Evolutionary conservation across 2,113 vertebrate genomes (phyloP), one percentile per base, ranked within the genome.

Genomic region (Ophthalmolycus amberensis): DNA sequence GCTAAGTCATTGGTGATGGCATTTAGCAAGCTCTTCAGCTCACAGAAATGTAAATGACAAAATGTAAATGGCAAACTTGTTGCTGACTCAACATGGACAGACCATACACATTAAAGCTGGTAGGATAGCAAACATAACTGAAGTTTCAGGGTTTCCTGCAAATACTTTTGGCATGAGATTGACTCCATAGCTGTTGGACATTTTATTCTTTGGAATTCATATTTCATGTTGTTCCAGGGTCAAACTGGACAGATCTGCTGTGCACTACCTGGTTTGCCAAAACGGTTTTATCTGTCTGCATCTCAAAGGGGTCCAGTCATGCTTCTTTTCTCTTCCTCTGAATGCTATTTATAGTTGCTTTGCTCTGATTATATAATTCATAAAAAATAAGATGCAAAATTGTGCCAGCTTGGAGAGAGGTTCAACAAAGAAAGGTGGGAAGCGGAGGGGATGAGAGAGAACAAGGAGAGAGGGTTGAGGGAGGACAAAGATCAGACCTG

Each of bases 351-450:
- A 87, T 94, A 93, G 87, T 71, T 38, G 71, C 60, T 89, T 89
- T 78, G 81, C 84, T 85, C 78, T 85, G 90, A 92, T 95, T 93
- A 94, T 93, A 82, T 94, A 94, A 93, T 92, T 90, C 77, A 80
- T 82, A 90, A 77, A 89, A 89, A 89, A 88, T 86, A 82, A 93
- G 80, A 82, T 73, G 85, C 80, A 79, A 86, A 91, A 85, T 74
- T 71, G 81, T 86, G 89, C 82, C 89, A 85, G 82, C 86, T 90
- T 87, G 75, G 67, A 71, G 32, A 67, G 83, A 77, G 66, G 74
- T 80, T 85, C 46, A 22, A 72, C 46, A 56, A 54, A 72, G 73
- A 46, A 22, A 73, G 60, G 59, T 44, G 65, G 64, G 48, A 71
- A 78, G 83, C 11, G 9, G 60, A 83, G 52, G 52, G 40, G 72